Evolutionary conservation across 2,888 invertebrate genomes (phyloP), one percentile per base, ranked within the genome.

Genomic region (Nycteola revayana): DNA sequence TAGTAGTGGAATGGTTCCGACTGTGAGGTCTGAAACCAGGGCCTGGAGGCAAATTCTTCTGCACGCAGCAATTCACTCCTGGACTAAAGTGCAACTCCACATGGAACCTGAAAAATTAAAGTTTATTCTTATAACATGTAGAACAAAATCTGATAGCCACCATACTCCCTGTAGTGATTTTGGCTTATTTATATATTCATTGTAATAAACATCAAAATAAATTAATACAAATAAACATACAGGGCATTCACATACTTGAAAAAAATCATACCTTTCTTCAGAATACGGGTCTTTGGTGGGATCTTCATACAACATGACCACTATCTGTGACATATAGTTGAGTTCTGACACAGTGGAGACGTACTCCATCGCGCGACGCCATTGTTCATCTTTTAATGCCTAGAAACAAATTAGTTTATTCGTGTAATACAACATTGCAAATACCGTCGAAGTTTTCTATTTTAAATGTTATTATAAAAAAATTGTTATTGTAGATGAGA

Each of bases 31-130:
- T 86, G 78, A 97, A 97, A 11, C 97, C 97, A 5, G 97, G 97
- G 0, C 97, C 97, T 0, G 96, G 96, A 6, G 96, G 96, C 38
- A 96, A 78, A 90, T 97, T 97, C 78, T 97, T 97, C 74, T 97
- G 96, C 9, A 97, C 97, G 81, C 96, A 98, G 84, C 97, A 98
- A 84, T 96, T 98, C 3, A 96, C 97, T 38, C 99, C 99, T 0
- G 99, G 99, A 80, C 98, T 99, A 81, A 99, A 99, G 88, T 99
- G 99, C 7, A 99, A 89, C 84, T 99, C 99, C 30, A 99, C 97
- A 77, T 99, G 99, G 77, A 99, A 99, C 53, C 98, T 89, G 45
- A 14, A 14, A n/a, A n/a, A n/a, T n/a, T n/a, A n/a, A n/a, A n/a
- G n/a, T n/a, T n/a, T n/a, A n/a, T n/a, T n/a, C n/a, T n/a, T n/a